Evolutionary conservation across 2,888 invertebrate species (phyloP), one percentile per base, ranked within the genome.

Genomic region (Chloroclysta siterata): DNA sequence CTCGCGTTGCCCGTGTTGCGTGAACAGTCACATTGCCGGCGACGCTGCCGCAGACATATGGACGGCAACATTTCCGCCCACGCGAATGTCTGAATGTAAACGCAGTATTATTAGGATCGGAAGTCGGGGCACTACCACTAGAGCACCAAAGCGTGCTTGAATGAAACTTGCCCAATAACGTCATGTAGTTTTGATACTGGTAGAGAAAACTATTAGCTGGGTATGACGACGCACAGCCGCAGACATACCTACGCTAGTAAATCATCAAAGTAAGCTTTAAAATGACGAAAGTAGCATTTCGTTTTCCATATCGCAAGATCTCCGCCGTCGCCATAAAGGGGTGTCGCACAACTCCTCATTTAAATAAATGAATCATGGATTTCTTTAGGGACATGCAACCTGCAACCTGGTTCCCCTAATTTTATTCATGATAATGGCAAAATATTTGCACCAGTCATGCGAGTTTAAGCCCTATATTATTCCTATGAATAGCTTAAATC

Each of bases 331-430:
- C 15, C 14, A 6, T 33, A 44, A 39, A 48, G n/a, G 17, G 56
- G 14, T 39, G 8, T 44, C 29, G 17, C 44, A 28, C 48, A 42
- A 48, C 33, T 42, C 5, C 36, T 5, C 5, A 54, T 63, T 63
- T 51, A 33, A 52, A 55, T 59, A 41, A 57, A 61, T 52, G 54
- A 47, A 47, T 56, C 60, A 60, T 60, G 47, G 48, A 36, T 42
- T 47, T 46, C 41, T 29, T 29, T 68, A 69, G 60, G 60, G 46
- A 51, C 59, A 60, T 63, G 60, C 54, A 48, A 61, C 66, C 63
- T 65, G 65, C 63, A 58, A 60, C 65, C 55, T 61, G 52, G 66
- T 60, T 66, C 69, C 76, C 74, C 70, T 67, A 72, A 63, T 63
- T 63, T 64, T 62, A 67, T 68, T 66, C 42, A 54, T 53, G 52